Conservation (phyloP, 2,888 invertebrate species). For the Mimachlamys varia region DNA sequence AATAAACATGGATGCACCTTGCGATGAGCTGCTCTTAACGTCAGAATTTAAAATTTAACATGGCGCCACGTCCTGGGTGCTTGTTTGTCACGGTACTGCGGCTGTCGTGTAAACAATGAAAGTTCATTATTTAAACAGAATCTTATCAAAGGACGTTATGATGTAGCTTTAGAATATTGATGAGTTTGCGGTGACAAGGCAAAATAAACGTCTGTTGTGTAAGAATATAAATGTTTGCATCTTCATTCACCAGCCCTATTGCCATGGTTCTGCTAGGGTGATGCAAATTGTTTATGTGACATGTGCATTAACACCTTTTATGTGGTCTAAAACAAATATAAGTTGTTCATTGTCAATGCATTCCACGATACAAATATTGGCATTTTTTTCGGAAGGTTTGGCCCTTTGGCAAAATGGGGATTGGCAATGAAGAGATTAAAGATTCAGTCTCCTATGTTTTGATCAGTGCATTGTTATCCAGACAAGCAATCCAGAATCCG, state of each 20-base stretch:
- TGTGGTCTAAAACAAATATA: too few species aligned
- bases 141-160: background rate
- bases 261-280: background rate
- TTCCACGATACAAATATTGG: too few species aligned
- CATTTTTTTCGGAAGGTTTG: too few species aligned
- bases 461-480: too few species aligned
- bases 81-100: background rate
- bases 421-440: too few species aligned
- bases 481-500: too few species aligned
- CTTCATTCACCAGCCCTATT: background rate
- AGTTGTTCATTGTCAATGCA: too few species aligned
- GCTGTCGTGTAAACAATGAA: background rate
- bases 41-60: background rate
- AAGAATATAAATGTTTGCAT: background rate
- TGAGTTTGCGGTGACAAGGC: background rate
- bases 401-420: too few species aligned
- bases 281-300: too few species aligned
- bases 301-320: too few species aligned
- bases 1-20: background rate
- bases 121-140: background rate
- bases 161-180: background rate
- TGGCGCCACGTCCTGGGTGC: background rate
- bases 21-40: background rate
- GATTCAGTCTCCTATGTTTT: too few species aligned
- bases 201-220: background rate